Percentiles rank a stretch among this genome's conserved stretches.
Evolutionary conservation across 2,113 vertebrate species (phyloP).

Genomic region (Actinemys pallida): DNA sequence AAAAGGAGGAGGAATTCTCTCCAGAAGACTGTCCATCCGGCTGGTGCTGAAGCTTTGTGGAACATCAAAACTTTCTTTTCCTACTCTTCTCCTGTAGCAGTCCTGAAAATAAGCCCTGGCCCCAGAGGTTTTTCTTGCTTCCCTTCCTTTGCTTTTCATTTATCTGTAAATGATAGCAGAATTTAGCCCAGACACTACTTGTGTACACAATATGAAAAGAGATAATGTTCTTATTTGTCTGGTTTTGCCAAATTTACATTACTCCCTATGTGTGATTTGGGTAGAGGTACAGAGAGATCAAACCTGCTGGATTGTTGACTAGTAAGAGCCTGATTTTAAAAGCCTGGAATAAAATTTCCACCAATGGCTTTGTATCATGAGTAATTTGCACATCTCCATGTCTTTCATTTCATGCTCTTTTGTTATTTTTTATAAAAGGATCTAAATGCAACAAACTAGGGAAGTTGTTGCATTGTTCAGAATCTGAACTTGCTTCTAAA

Average conservation of each 20-base stretch:
- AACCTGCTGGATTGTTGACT: not conserved
- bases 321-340: not conserved
- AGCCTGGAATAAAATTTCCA: not conserved
- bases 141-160: rapidly evolving
- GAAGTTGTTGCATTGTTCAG: not conserved
- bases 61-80: rapidly evolving
- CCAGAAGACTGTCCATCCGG: rapidly evolving
- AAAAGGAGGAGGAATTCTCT: not conserved
- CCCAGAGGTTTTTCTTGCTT: rapidly evolving
- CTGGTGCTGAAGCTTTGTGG: rapidly evolving
- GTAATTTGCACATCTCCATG: not conserved
- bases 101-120: not conserved
- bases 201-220: not conserved
- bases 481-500: not conserved
- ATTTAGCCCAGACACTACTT: not conserved
- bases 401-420: not conserved
- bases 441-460: not conserved
- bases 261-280: not conserved
- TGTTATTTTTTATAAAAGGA: not conserved
- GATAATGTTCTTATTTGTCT: not conserved
- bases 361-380: not conserved
- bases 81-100: rapidly evolving
- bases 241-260: not conserved
- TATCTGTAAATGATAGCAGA: rapidly evolving
- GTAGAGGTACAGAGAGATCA: not conserved